Evolutionary conservation across 2,113 vertebrate genomes (phyloP), one percentile per base, ranked within the genome.

Genomic region (Macquaria australasica): DNA sequence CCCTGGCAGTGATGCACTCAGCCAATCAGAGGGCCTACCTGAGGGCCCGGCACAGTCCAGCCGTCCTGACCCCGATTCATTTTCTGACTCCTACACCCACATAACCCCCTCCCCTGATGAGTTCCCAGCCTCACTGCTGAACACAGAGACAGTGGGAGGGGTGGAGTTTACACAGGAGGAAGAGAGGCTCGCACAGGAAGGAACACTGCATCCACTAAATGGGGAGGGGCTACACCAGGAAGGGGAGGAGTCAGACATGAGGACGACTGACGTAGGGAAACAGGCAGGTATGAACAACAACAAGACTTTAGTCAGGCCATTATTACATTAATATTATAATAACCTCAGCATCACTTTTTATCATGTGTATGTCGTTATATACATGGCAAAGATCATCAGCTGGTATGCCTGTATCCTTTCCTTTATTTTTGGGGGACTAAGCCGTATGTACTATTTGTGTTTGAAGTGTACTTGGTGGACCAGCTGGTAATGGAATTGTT

Each of bases 61-160:
- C 80, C 21, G 50, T 79, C 21, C 77, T 6, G 93, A 94, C 25
- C 80, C 87, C 0, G 93, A 95, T 59, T 90, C 92, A 1, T 95
- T 94, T 86, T 94, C 94, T 21, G 94, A 95, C 83, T 93, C 95
- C 28, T 93, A 87, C 81, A 85, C 94, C 68, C 93, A 94, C 85
- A 71, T 94, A 20, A 89, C 87, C 55, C 81, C 90, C 16, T 87
- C 90, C 50, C 67, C 90, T 15, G 91, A 88, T 23, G 91, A 92
- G 79, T 48, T 82, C 50, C 62, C 82, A 8, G 69, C 56, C 43
- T 75, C 74, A 7, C 79, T 25, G 66, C 68, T 91, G 81, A 89
- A 58, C 73, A 76, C 91, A 68, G 91, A 94, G 89, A 95, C 90
- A 50, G 83, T 92, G 69, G 87, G 88, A 82, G 77, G 69, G 50